phyloP scores from a whole-genome alignment of 2,888 invertebrate species.

The Eristalis intricaria region DNA sequence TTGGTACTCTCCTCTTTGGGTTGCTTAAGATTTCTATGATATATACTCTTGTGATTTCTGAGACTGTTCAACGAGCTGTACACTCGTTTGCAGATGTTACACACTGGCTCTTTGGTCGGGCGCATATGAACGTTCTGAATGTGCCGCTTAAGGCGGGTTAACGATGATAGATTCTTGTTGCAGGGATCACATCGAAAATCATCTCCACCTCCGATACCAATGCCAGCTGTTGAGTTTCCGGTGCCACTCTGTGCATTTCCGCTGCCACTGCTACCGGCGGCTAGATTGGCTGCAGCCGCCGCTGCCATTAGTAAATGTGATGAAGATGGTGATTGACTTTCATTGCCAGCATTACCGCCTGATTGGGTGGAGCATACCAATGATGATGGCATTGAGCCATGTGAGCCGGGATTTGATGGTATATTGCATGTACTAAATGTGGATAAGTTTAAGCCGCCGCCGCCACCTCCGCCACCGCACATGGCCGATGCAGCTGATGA shows the following conservation, averaged over 20 bases:
- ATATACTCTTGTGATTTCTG: constrained; percentile 96
- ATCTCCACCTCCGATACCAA: constrained; percentile 83
- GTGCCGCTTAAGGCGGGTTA: constrained; percentile 94
- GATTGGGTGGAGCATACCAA: constrained; percentile 73
- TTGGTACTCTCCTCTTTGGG: constrained; percentile 81
- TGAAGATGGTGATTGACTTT: constrained; percentile 66
- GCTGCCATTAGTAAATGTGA: constrained; percentile 73
- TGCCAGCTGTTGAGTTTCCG: constrained; percentile 74
- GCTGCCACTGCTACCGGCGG: constrained; percentile 60
- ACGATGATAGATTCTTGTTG: constrained; percentile 94
- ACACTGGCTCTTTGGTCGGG: constrained; percentile 94
- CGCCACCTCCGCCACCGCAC: constrained; percentile 77
- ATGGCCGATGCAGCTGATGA: constrained; percentile 71
- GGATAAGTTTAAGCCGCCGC: constrained; percentile 79
- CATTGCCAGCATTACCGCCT: constrained; percentile 61
- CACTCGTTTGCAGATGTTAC: constrained; percentile 95
- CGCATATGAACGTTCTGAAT: constrained; percentile 96
- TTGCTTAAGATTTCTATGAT: constrained; percentile 91
- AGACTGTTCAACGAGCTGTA: constrained; percentile 95
- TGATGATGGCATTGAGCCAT: constrained; percentile 62
- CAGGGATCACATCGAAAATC: constrained; percentile 95
- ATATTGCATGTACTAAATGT: constrained; percentile 76
- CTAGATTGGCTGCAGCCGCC: constrained; percentile 66
- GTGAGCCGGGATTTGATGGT: constrained; percentile 60
- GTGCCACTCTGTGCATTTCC: constrained; percentile 75